phyloP scores from a whole-genome alignment of 2,113 vertebrate species.

The Chaenocephalus aceratus region DNA sequence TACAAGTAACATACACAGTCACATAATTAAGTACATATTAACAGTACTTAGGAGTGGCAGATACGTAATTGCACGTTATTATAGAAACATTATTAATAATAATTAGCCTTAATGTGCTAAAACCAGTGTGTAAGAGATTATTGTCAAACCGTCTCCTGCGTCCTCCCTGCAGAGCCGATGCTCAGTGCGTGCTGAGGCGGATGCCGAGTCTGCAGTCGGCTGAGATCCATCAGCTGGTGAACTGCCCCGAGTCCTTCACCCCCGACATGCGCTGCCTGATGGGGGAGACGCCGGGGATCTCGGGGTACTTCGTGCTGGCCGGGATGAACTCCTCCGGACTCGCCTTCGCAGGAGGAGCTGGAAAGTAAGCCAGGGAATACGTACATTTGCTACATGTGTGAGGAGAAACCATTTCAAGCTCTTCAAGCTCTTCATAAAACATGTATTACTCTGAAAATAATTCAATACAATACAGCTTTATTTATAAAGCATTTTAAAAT shows the following conservation, averaged over 20 bases:
- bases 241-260: slow-evolving; percentile 97
- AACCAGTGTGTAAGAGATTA: too few species aligned
- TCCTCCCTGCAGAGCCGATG: slow-evolving; percentile 87
- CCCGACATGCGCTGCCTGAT: slow-evolving; percentile 96
- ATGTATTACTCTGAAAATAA: too few species aligned
- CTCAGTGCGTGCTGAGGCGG: slow-evolving; percentile 88
- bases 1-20: too few species aligned
- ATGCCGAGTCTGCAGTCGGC: slow-evolving; percentile 91
- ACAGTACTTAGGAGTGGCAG: too few species aligned
- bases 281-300: slow-evolving; percentile 90
- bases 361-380: slow-evolving; percentile 86
- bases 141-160: background rate
- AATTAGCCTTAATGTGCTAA: too few species aligned
- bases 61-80: too few species aligned
- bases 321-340: slow-evolving; percentile 98
- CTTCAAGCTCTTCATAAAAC: too few species aligned
- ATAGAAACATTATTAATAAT: too few species aligned
- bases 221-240: slow-evolving; percentile 95
- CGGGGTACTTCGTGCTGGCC: slow-evolving; percentile 92
- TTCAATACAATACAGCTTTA: too few species aligned
- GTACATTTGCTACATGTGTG: background rate
- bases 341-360: slow-evolving; percentile 93
- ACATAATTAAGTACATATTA: too few species aligned
- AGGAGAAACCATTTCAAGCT: background rate
- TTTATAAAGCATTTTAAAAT: too few species aligned